Evolutionary conservation across 2,888 invertebrate genomes (phyloP), one percentile per base, ranked within the genome.

Genomic region (Drosophila paramelanica): DNA sequence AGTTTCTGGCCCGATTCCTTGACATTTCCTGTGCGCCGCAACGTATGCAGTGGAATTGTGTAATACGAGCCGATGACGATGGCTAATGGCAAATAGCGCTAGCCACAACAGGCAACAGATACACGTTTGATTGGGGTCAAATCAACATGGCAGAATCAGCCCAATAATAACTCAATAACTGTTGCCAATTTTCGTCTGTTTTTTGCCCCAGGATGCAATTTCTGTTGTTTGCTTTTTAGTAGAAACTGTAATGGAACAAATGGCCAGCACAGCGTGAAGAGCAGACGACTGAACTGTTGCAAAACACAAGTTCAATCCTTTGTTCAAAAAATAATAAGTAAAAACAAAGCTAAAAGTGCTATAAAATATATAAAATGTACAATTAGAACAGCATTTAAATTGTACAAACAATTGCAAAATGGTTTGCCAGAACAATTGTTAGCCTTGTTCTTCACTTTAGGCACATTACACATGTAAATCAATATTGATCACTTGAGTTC

Each of bases 111-210:
- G 20, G 14, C 43, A 23, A 64, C 11, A 38, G 65, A 55, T 55
- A 73, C 74, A 75, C 66, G 80, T 75, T 71, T 79, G 77, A 80
- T 80, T 84, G 73, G 72, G 81, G 84, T 81, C 75, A 84, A 81
- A 75, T 84, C 81, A 79, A 75, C 79, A 77, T 72, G 62, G 72
- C 62, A 64, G 20, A 14, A 17, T 8, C 23, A 53, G 33, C 43
- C 62, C 52, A 59, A 64, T 33, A 23, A 23, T 23, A 23, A 36
- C 59, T 47, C 51, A 47, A 36, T 27, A 46, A n/a, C 33, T 47
- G 45, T 52, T 43, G 31, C 20, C 25, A 45, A 20, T 45, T 31
- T 41, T 58, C n/a, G 27, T 33, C 17, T 6, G 52, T 60, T 65
- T 56, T 46, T 57, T 49, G 8, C 23, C 23, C 23, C 17, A 39